phyloP scores from a whole-genome alignment of 37 sponge, comb jelly and placozoan species.

The Chondrilla cf. caribensis region DNA sequence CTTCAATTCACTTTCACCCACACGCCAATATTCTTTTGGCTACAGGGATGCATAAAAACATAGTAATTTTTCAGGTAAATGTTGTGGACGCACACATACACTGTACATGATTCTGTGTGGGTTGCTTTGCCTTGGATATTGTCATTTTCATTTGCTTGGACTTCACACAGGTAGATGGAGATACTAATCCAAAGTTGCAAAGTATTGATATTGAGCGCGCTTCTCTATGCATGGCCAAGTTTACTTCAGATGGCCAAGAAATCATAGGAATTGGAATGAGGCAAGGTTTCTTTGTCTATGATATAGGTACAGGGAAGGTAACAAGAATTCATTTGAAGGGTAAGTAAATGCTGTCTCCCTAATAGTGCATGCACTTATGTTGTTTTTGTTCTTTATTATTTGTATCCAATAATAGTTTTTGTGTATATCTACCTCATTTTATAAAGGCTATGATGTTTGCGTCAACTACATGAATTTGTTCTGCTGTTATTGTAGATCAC shows the following conservation, averaged over 20 bases:
- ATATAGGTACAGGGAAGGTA: constrained; percentile 78
- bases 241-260: constrained; percentile 73
- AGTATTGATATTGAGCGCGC: constrained; percentile 72
- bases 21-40: constrained; percentile 66
- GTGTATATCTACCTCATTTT: background rate
- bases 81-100: background rate
- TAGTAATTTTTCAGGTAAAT: constrained; percentile 77
- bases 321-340: constrained; percentile 31
- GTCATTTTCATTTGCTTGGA: background rate
- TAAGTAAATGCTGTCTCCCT: constrained; percentile 61
- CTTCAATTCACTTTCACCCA: constrained; percentile 88
- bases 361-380: background rate
- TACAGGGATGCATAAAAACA: constrained; percentile 84
- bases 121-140: too few species aligned
- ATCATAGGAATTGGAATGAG: constrained; percentile 66
- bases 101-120: too few species aligned
- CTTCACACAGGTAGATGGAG: constrained; percentile 68
- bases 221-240: constrained; percentile 78
- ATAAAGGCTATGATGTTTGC: background rate
- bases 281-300: constrained; percentile 77
- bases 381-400: background rate
- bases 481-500: constrained; percentile 43
- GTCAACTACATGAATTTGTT: background rate
- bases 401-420: background rate
- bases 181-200: constrained; percentile 70